Percentiles rank a stretch among this genome's conserved stretches.
Conservation (phyloP, 2,113 vertebrate species). For the Zosterops japonicus region DNA sequence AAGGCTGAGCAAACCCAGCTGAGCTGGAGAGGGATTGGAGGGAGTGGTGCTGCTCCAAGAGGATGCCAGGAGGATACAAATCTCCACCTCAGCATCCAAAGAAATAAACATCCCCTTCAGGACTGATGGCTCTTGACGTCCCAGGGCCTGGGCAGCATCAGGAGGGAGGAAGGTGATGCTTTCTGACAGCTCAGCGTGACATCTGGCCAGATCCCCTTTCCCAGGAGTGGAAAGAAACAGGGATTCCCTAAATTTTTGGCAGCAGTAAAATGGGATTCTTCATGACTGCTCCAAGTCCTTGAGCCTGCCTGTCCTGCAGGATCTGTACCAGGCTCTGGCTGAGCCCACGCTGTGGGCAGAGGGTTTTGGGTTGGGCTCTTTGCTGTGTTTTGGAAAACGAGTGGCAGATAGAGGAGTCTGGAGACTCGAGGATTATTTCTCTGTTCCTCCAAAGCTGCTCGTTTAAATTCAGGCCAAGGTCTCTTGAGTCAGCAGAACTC, state of each 20-base stretch:
- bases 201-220: neutral
- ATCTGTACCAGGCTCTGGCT: neutral
- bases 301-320: neutral
- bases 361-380: neutral
- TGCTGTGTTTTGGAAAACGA: neutral
- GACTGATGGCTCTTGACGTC: neutral
- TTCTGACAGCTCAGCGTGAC: neutral
- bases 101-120: neutral
- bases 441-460: slow-evolving; percentile 17
- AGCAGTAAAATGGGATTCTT: neutral
- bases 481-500: slow-evolving; percentile 66
- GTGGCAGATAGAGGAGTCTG: neutral
- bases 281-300: neutral
- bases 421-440: neutral
- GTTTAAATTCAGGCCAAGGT: slow-evolving; percentile 55
- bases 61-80: neutral
- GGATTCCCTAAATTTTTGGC: slow-evolving; percentile 22
- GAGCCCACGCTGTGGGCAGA: neutral
- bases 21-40: neutral
- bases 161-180: neutral
- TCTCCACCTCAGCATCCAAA: neutral
- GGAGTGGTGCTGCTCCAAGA: neutral
- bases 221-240: neutral
- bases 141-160: neutral
- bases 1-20: neutral